Base-by-base conservation (phyloP, 2,113 vertebrate species). In the Verasper variegatus region DNA sequence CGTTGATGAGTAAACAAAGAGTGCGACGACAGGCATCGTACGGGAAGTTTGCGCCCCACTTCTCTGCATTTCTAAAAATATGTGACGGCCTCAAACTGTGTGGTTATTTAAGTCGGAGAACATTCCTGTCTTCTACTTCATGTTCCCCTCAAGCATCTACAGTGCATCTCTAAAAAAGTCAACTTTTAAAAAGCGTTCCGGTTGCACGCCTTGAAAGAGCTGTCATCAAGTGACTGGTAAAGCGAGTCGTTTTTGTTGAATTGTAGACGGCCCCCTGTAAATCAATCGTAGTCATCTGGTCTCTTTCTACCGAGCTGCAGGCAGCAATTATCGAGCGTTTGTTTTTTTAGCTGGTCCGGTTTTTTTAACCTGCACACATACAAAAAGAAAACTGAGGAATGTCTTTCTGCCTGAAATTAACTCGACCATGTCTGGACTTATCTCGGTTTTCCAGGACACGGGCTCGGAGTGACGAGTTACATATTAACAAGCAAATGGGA, bases 391-490 rank as follows among this genome's bases (percentile, higher is more conserved):
- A 70, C 67, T 27, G 7, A 80, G 81, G 76, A 88, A 89, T 89
- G 78, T 73, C 66, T 83, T 69, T 17, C 63, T 74, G 80, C 56
- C 73, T 85, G 74, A 87, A 83, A 85, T 79, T 23, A 89, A 86
- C 83, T 76, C 55, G 82, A 76, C 86, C 85, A 61, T 83, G 84
- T 72, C 71, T 45, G 79, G 81, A 81, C 82, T 88, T 89, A 89
- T 89, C 87, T 85, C 70, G 64, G 59, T 78, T 85, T 86, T 81
- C 78, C 82, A 86, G 85, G 59, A 77, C 80, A 45, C 37, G 47
- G 52, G 60, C 78, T 88, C 26, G 14, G 21, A 68, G 80, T 76
- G 66, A 88, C 74, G 62, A 86, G 89, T 91, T 89, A 89, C 76
- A 81, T 77, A 91, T 91, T 91, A 86, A 80, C 82, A 78, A 59